Evolutionary conservation across 1,140 invertebrate genomes (phyloP), one percentile per base, ranked within the genome.

Genomic region (Bombus huntii): DNA sequence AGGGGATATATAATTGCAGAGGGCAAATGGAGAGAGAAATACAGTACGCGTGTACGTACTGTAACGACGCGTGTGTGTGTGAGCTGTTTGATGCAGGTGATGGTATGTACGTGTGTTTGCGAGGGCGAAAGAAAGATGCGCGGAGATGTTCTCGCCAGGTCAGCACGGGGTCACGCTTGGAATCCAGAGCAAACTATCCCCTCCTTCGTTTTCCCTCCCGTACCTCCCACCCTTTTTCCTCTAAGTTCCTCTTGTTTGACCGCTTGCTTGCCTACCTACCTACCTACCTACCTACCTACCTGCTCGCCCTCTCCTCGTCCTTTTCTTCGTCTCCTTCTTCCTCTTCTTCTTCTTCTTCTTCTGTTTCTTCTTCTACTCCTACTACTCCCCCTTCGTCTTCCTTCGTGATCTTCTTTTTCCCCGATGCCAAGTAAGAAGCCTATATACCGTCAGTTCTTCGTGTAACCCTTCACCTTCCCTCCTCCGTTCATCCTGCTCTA

Each of bases 171-270:
- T 95, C 94, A 94, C 93, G 93, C 92, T 93, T 95, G 94, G 94
- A 95, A 95, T 95, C 93, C 94, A 95, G 94, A 95, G 94, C 94
- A 95, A 95, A 94, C 93, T 93, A 95, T 94, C 92, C 93, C 93
- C 92, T 91, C 92, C 75, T 80, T 84, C 82, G 86, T 80, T 85
- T 74, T 84, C 78, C 80, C 87, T 81, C 76, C 71, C 53, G 53
- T 53, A 42, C 66, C 88, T 53, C 73, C 77, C 73, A 89, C 84
- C 86, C 75, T 90, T 82, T 77, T 82, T 81, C 84, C 75, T 75
- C 73, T 83, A 84, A 78, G 89, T 87, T 85, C 88, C 70, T 79
- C 86, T 82, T 83, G 80, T 82, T 85, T 71, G 86, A 89, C 81
- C 72, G 77, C 86, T 65, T 77, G 86, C 86, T 68, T 83, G 85